Percentiles rank a stretch among this genome's conserved stretches.
Conservation (phyloP, 2,797 vertebrate species). For the Intellagama lesueurii region DNA sequence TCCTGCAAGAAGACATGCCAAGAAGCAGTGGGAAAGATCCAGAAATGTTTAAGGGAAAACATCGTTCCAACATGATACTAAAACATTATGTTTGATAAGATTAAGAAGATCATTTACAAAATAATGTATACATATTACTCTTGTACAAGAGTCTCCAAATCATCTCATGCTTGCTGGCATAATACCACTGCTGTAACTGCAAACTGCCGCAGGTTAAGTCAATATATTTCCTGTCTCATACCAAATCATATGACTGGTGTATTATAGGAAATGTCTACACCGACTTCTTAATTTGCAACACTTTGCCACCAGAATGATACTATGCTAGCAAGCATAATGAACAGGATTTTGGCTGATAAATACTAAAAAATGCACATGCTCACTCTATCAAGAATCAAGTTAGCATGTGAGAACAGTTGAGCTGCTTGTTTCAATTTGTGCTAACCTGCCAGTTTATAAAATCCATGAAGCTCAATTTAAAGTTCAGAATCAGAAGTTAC, state of each 20-base stretch:
- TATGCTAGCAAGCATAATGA: too few relatives aligned
- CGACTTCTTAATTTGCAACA: too few relatives aligned
- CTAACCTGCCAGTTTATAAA: not conserved
- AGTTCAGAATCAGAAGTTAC: not conserved
- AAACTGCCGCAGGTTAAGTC: too few relatives aligned
- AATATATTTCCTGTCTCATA: too few relatives aligned
- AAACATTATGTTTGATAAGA: not conserved
- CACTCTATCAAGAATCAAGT: not conserved
- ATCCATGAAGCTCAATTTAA: not conserved
- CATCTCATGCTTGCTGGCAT: not conserved
- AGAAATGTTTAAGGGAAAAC: not conserved
- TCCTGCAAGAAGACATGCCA: not conserved
- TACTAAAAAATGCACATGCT: not conserved
- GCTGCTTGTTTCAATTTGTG: not conserved
- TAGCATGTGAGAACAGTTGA: not conserved
- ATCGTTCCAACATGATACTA: not conserved
- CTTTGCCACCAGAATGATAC: not conserved
- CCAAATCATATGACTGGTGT: too few relatives aligned
- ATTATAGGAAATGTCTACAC: too few relatives aligned
- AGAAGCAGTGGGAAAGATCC: not conserved
- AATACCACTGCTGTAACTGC: too few relatives aligned
- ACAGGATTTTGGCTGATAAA: not conserved
- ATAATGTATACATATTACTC: not conserved
- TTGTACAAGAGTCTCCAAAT: not conserved
- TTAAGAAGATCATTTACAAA: not conserved